Evolutionary conservation across 2,113 vertebrate genomes (phyloP), one percentile per base, ranked within the genome.

Genomic region (Nothobranchius furzeri): DNA sequence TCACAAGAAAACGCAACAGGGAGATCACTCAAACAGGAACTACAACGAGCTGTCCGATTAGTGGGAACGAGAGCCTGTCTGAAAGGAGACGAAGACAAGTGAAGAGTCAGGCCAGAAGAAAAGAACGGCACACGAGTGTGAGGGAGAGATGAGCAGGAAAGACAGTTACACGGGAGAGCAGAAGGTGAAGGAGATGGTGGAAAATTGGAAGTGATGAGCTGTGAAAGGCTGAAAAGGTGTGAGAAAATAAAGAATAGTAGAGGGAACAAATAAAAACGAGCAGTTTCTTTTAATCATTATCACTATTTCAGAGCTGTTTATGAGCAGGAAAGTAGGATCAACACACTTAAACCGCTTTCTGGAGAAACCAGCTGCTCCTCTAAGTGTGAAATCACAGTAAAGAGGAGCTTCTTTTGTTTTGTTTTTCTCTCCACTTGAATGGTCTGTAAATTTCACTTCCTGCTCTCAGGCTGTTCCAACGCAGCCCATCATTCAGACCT

Each of bases 351-450:
- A 71, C 48, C 60, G 62, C 64, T 68, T 52, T 58, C 59, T 5
- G 0, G 64, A 68, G 63, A 75, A 20, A 20, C 62, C 78, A 73
- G 37, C 70, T 73, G 57, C 81, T 30, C 30, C 20, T 20, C 20
- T 20, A 20, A 20, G 30, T 30, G 30, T 30, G 30, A 30, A 30
- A 30, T 30, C 30, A 30, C 37, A 8, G 1, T 40, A 40, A 68
- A 53, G 70, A 83, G 64, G 50, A 55, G 8, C 4, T 7, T 40
- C 9, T 40, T 54, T 63, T 68, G n/a, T 5, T 49, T 65, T 20
- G 75, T 60, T 69, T 81, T 78, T 70, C 73, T 80, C 79, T 80
- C 57, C 73, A 17, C 47, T 76, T 57, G 36, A 78, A 64, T 63
- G 51, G 46, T 45, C 51, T 60, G 51, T 75, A 73, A 61, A 53